Percentiles rank a stretch among this genome's conserved stretches.
phyloP scores from a whole-genome alignment of 1,140 invertebrate species.

The Atta texana region DNA sequence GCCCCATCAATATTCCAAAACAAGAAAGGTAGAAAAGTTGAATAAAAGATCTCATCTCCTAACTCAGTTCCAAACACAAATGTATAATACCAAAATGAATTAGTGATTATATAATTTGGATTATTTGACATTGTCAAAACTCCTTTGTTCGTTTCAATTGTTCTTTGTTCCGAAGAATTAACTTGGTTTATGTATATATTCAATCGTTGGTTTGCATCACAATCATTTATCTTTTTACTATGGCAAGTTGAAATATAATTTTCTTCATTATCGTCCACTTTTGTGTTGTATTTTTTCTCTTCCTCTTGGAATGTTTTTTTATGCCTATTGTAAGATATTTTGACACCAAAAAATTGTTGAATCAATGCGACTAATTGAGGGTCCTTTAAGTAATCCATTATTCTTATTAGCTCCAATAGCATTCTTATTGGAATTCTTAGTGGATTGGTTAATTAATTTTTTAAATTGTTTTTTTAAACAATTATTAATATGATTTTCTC shows the following conservation, averaged over 20 bases:
- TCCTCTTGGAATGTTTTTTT: conserved; percentile 42
- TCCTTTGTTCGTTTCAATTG: conserved; percentile 40
- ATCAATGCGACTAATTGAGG: conserved; percentile 90
- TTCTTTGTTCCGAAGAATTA: conserved; percentile 24
- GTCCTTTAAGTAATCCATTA: conserved; percentile 89
- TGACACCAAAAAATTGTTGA: conserved; percentile 91
- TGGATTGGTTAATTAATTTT: neutral
- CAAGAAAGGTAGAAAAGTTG: conserved; percentile 95
- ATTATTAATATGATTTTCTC: neutral
- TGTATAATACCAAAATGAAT: conserved; percentile 94
- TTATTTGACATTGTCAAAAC: conserved; percentile 43
- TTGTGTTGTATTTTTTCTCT: conserved; percentile 67
- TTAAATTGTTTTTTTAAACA: neutral
- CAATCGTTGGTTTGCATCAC: conserved; percentile 14
- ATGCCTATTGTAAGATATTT: conserved; percentile 83
- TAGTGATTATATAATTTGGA: conserved; percentile 88
- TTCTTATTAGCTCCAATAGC: conserved; percentile 79
- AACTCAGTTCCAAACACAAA: conserved; percentile 94
- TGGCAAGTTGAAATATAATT: neutral
- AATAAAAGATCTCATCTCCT: conserved; percentile 96
- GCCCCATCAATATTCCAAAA: conserved; percentile 96
- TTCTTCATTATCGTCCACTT: conserved; percentile 75
- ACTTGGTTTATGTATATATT: conserved; percentile 9
- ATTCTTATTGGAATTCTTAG: conserved; percentile 68
- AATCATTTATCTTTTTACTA: conserved; percentile 63